Percentiles rank a stretch among this genome's conserved stretches.
Evolutionary conservation across 1,140 invertebrate genomes (phyloP).

Genomic region (Geopemphigus sp.): DNA sequence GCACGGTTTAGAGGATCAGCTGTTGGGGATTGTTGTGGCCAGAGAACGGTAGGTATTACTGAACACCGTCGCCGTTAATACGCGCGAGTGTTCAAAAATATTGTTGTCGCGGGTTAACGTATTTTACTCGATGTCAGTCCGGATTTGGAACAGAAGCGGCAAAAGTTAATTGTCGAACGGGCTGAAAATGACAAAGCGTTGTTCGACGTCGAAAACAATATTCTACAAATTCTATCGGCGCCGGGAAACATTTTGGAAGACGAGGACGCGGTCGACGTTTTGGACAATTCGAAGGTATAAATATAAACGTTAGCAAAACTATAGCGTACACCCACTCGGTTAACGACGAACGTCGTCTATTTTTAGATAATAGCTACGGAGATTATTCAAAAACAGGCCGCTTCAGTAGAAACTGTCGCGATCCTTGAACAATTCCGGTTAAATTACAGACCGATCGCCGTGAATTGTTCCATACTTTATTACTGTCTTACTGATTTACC

Average conservation of each 20-base stretch:
- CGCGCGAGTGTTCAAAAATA: background rate
- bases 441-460: slow-evolving; percentile 80
- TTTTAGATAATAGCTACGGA: slow-evolving; percentile 65
- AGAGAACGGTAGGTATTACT: slow-evolving; percentile 41
- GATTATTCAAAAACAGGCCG: slow-evolving; percentile 79
- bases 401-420: slow-evolving; percentile 67
- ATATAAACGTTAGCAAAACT: too few relatives aligned
- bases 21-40: slow-evolving; percentile 64
- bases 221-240: slow-evolving; percentile 79
- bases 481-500: slow-evolving; percentile 89
- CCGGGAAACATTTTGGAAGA: slow-evolving; percentile 90
- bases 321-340: background rate
- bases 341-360: slow-evolving; percentile 8
- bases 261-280: slow-evolving; percentile 81
- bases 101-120: background rate
- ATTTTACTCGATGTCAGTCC: slow-evolving; percentile 58
- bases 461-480: slow-evolving; percentile 83
- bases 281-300: slow-evolving; percentile 81
- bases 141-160: slow-evolving; percentile 83
- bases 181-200: slow-evolving; percentile 76
- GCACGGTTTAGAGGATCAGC: slow-evolving; percentile 85
- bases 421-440: slow-evolving; percentile 73
- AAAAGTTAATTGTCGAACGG: slow-evolving; percentile 78
- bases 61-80: too few relatives aligned
- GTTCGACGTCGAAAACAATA: slow-evolving; percentile 86